phyloP scores from a whole-genome alignment of 2,113 vertebrate genomes.

The Acanthochromis polyacanthus region DNA sequence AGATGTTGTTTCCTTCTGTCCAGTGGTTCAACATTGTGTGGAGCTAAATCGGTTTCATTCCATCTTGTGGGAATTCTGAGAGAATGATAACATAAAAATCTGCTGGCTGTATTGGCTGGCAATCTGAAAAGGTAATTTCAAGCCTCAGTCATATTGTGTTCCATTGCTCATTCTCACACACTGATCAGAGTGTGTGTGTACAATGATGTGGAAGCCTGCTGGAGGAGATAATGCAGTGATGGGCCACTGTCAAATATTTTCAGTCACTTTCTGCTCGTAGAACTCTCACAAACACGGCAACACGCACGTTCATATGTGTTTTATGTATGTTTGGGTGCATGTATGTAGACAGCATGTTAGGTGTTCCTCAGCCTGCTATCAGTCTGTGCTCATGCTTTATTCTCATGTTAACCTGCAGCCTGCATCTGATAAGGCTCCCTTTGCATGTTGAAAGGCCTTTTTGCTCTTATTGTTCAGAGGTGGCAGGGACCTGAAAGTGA shows the following conservation, averaged over 20 bases:
- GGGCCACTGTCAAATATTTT: constrained; percentile 53
- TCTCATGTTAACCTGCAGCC: constrained; percentile 60
- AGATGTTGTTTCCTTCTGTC: neutral
- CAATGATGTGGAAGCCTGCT: constrained; percentile 43
- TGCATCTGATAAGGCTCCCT: constrained; percentile 66
- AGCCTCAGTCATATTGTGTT: constrained; percentile 44
- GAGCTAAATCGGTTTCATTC: neutral
- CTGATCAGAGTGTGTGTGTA: constrained; percentile 37
- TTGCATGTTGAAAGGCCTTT: constrained; percentile 49
- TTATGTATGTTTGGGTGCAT: neutral
- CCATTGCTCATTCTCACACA: constrained; percentile 23
- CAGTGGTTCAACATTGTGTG: neutral
- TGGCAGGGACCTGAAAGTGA: too few relatives aligned
- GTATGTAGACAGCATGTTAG: neutral
- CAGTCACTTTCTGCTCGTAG: constrained; percentile 22
- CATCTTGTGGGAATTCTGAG: neutral
- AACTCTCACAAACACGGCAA: constrained; percentile 3
- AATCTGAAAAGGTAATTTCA: constrained; percentile 41
- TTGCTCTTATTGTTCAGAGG: constrained; percentile 54
- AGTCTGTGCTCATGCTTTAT: constrained; percentile 34
- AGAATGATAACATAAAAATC: constrained; percentile 12
- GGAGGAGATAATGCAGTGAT: constrained; percentile 76
- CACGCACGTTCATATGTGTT: neutral
- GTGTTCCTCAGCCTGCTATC: constrained; percentile 37
- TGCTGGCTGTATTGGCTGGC: constrained; percentile 1